Conservation (phyloP, 2,888 invertebrate species). For the Ochropleura leucogaster region DNA sequence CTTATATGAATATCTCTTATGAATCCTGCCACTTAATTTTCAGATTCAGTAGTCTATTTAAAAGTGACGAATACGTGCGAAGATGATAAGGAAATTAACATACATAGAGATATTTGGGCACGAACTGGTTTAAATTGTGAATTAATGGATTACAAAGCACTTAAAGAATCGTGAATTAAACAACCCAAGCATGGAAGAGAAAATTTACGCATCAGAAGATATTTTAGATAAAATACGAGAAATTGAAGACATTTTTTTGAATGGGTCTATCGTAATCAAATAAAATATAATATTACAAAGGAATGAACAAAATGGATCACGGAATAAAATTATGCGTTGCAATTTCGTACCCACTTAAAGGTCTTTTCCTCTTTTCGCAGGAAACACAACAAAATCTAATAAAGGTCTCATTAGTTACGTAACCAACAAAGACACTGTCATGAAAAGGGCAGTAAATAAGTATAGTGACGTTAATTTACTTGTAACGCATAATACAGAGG, state of each 20-base stretch:
- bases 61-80: constrained; percentile 40
- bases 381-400: constrained; percentile 6
- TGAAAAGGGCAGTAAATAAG: constrained; percentile 4
- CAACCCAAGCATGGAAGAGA: not conserved
- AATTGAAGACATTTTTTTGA: constrained; percentile 19
- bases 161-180: constrained; percentile 24
- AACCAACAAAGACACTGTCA: constrained; percentile 14
- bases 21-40: constrained; percentile 52
- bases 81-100: constrained; percentile 51
- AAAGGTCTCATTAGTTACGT: constrained; percentile 1
- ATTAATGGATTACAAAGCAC: constrained; percentile 25
- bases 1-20: constrained; percentile 51
- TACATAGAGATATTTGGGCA: constrained; percentile 51
- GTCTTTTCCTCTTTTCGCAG: not conserved
- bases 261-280: constrained; percentile 21
- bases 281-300: constrained; percentile 22
- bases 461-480: constrained; percentile 18
- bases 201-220: constrained; percentile 5
- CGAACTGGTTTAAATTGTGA: constrained; percentile 26
- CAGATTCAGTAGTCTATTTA: constrained; percentile 34
- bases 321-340: constrained; percentile 19
- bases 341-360: constrained; percentile 24
- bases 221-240: constrained; percentile 7
- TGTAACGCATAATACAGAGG: constrained; percentile 19
- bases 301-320: constrained; percentile 23